Base-by-base conservation (phyloP, 92 coral and sea anemone genomes). In the Porites evermanni region DNA sequence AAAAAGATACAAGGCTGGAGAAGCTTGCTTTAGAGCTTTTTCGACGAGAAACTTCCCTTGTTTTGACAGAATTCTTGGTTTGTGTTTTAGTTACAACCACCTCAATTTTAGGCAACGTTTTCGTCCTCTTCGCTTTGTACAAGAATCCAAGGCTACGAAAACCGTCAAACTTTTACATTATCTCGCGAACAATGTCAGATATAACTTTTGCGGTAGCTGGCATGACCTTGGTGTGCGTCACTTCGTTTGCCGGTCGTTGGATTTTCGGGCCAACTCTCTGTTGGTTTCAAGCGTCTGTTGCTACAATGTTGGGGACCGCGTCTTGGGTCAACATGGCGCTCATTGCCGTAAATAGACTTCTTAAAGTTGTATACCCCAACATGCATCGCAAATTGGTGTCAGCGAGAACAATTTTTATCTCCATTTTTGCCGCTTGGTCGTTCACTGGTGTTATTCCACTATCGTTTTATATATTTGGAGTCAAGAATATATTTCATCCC, bases 111-210 rank as follows among this genome's bases (percentile, higher is more conserved):
- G 93, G 93, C 2, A 90, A 90, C 72, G 60, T 50, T 59, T 59
- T 90, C n/a, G 88, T 90, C 16, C 67, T 90, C 2, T n/a, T 89
- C 0, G 93, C 93, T 13, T 64, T 87, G 8, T 89, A 44, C 67
- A 79, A 87, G 38, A 86, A 90, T 70, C 59, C 80, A 7, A 74
- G 82, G 18, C 90, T 86, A 8, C 93, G 93, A 50, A 83, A 44
- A 51, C 85, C 88, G 11, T 87, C 88, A 2, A 77, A 90, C 72
- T 56, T 76, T 29, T 90, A 73, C 65, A 87, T 90, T n/a, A 71
- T 61, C 10, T 86, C 93, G 12, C 81, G 86, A 13, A 91, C 93
- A 2, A 58, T 82, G 1, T 76, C 77, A 12, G 91, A 77, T 80
- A 76, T 86, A 4, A 18, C 82, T 2, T 75, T 90, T 67, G 74